phyloP scores from a whole-genome alignment of 2,888 invertebrate genomes.

The Platycheirus rosarum region DNA sequence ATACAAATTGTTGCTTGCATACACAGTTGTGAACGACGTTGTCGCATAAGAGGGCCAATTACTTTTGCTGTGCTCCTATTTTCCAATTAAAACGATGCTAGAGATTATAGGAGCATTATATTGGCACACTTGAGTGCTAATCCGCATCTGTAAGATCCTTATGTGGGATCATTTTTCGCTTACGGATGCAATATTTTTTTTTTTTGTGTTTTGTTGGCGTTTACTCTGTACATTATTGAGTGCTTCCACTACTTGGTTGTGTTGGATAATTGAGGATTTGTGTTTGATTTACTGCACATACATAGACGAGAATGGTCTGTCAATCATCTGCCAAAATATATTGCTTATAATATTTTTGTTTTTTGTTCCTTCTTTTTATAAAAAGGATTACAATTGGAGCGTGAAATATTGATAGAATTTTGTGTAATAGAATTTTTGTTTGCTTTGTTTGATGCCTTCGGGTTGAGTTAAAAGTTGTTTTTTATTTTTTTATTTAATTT shows the following conservation, averaged over 20 bases:
- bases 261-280: slow-evolving; percentile 67
- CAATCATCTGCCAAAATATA: slow-evolving; percentile 60
- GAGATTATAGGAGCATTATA: slow-evolving; percentile 67
- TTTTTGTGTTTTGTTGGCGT: background rate
- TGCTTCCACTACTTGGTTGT: slow-evolving; percentile 21
- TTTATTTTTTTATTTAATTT: slow-evolving; percentile 4
- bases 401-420: slow-evolving; percentile 67
- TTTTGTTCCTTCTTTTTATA: slow-evolving; percentile 38
- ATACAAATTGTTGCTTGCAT: slow-evolving; percentile 69
- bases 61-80: slow-evolving; percentile 65
- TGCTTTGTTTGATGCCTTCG: slow-evolving; percentile 28
- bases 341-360: slow-evolving; percentile 47
- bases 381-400: slow-evolving; percentile 71
- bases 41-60: slow-evolving; percentile 65
- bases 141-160: slow-evolving; percentile 57
- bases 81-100: slow-evolving; percentile 66
- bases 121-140: slow-evolving; percentile 72
- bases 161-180: slow-evolving; percentile 56
- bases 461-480: slow-evolving; percentile 30
- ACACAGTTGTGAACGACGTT: slow-evolving; percentile 29
- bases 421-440: slow-evolving; percentile 26
- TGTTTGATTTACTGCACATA: slow-evolving; percentile 34
- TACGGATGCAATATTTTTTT: slow-evolving; percentile 40
- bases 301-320: slow-evolving; percentile 48
- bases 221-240: background rate